Evolutionary conservation across 2,797 vertebrate species (phyloP).

Genomic region (Poecilia velifera): DNA sequence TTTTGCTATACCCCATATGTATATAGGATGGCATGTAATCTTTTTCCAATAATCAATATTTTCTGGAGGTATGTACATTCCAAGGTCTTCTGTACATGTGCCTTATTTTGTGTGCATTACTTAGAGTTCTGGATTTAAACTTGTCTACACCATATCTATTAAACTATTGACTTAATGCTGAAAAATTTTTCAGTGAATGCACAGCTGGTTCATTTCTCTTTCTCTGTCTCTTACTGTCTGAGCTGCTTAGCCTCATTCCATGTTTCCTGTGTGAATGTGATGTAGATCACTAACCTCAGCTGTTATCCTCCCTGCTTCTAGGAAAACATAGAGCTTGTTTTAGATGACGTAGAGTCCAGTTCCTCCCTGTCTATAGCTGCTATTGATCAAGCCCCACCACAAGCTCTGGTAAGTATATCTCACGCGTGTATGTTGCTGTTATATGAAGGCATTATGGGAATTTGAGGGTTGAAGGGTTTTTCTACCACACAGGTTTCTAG

Average conservation of each 20-base stretch:
- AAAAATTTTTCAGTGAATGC: background rate
- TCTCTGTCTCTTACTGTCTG: background rate
- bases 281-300: conserved; percentile 67
- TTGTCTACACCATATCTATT: background rate
- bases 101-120: background rate
- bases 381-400: conserved; percentile 93
- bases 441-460: background rate
- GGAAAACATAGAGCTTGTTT: conserved; percentile 96
- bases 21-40: too few relatives aligned
- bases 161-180: background rate
- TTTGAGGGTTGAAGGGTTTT: background rate
- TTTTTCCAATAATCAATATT: too few relatives aligned
- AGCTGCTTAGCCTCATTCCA: conserved; percentile 17
- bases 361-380: conserved; percentile 87
- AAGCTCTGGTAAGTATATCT: conserved; percentile 90
- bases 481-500: background rate
- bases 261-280: conserved; percentile 18
- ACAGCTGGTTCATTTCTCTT: background rate
- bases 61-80: too few relatives aligned
- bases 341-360: conserved; percentile 91
- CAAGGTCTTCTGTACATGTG: background rate
- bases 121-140: background rate
- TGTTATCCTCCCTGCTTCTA: conserved; percentile 79
- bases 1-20: too few relatives aligned
- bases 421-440: conserved; percentile 7